These are phyloP conservation scores for Psittacula derbiana DNA, from an alignment of 2,797 vertebrate genomes.

Conservation along the genomic window DNA sequence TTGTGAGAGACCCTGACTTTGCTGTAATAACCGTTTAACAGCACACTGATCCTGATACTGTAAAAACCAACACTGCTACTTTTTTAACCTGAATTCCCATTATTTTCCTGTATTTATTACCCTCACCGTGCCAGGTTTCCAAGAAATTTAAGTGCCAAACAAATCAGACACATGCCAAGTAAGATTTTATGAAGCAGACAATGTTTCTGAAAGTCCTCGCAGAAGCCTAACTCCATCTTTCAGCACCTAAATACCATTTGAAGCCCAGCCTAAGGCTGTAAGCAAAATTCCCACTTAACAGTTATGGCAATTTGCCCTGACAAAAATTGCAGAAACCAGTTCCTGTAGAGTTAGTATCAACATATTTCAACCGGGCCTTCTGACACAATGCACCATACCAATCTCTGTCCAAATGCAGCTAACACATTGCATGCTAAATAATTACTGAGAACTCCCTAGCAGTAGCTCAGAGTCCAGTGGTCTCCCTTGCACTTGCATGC, in stretches of 20 bases:
- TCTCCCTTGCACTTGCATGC: neutral
- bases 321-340: neutral
- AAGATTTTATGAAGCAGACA: neutral
- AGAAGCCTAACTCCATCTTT: neutral
- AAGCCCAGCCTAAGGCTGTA: neutral
- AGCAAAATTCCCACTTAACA: neutral
- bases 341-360: neutral
- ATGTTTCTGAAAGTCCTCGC: neutral
- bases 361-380: neutral
- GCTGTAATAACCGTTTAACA: neutral
- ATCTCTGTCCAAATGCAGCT: neutral
- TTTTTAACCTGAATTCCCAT: neutral
- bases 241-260: neutral
- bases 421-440: neutral
- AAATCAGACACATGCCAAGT: neutral
- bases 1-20: neutral
- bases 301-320: neutral
- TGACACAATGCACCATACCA: neutral
- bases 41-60: neutral
- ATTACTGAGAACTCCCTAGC: neutral
- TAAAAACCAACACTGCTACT: neutral
- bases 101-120: constrained; percentile 2
- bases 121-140: neutral
- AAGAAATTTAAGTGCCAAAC: neutral
- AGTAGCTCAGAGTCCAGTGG: neutral